Evolutionary conservation across 2,113 vertebrate species (phyloP).

Genomic region (Calidris pugnax): DNA sequence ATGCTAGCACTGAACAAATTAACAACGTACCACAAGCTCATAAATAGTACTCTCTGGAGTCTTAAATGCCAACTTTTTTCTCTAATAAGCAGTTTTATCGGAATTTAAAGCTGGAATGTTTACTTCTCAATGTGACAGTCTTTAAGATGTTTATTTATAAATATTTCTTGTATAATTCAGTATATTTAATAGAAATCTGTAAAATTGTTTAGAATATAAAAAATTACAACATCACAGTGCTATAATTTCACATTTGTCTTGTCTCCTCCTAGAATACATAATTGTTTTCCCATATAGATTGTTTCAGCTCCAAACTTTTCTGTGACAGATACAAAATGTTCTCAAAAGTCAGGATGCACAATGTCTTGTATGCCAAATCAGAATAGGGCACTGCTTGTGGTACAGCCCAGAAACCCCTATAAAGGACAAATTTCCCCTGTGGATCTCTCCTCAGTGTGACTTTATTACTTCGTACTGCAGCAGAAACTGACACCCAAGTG

Average conservation of each 20-base stretch:
- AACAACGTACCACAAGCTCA: conserved; percentile 36
- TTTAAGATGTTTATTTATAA: conserved; percentile 5
- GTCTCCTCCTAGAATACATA: background rate
- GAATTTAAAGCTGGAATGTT: conserved; percentile 6
- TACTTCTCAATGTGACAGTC: background rate
- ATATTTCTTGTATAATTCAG: background rate
- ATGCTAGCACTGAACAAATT: conserved; percentile 44
- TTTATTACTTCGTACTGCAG: background rate
- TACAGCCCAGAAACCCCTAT: background rate
- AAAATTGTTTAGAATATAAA: background rate
- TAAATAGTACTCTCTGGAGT: conserved; percentile 46
- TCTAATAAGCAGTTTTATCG: conserved; percentile 5
- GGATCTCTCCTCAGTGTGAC: background rate
- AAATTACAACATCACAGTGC: background rate
- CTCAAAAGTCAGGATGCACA: background rate
- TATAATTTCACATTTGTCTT: background rate
- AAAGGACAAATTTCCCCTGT: background rate
- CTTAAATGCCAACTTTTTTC: conserved; percentile 36
- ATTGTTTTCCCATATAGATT: background rate
- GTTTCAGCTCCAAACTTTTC: background rate
- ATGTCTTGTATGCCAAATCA: background rate
- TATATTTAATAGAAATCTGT: background rate
- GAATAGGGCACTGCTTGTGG: background rate
- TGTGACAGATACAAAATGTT: background rate
- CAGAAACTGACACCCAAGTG: background rate